These are phyloP conservation scores for Syrphus vitripennis DNA, from an alignment of 2,888 invertebrate species.

Conservation along the genomic window DNA sequence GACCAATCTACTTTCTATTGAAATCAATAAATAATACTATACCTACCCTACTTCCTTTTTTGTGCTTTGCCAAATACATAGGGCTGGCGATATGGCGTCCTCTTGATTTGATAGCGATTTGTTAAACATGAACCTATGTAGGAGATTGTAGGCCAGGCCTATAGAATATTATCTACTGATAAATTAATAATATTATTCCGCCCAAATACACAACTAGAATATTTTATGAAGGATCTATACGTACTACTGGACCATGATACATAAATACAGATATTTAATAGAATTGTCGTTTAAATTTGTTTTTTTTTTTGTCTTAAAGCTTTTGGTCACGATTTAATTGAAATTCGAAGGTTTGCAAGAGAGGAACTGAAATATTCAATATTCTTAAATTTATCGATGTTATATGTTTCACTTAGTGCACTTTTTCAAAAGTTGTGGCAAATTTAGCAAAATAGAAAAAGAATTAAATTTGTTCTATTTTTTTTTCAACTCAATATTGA, in stretches of 20 bases:
- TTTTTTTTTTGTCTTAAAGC: not conserved
- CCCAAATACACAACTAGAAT: not conserved
- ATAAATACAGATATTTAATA: not conserved
- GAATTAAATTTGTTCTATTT: too few relatives aligned
- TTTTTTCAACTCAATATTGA: too few relatives aligned
- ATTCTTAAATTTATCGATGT: too few relatives aligned
- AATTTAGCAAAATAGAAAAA: too few relatives aligned
- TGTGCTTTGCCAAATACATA: conserved; percentile 9
- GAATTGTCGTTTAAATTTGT: not conserved
- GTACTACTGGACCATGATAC: conserved; percentile 9
- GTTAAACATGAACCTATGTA: conserved; percentile 23
- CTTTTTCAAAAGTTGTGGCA: too few relatives aligned
- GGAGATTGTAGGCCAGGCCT: too few relatives aligned
- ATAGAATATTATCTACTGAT: conserved; percentile 16
- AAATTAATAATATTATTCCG: conserved; percentile 49
- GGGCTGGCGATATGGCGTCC: too few relatives aligned
- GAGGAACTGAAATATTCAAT: too few relatives aligned
- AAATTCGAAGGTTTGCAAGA: not conserved
- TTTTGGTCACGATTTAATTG: conserved; percentile 45
- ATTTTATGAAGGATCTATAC: conserved; percentile 51
- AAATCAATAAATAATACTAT: conserved; percentile 53
- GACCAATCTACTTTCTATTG: not conserved
- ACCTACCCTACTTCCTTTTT: not conserved
- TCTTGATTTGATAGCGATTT: conserved; percentile 52
- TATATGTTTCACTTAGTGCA: not conserved